Percentiles rank a stretch among this genome's conserved stretches.
Evolutionary conservation across 2,113 vertebrate species (phyloP).

Genomic region (Cebus imitator): DNA sequence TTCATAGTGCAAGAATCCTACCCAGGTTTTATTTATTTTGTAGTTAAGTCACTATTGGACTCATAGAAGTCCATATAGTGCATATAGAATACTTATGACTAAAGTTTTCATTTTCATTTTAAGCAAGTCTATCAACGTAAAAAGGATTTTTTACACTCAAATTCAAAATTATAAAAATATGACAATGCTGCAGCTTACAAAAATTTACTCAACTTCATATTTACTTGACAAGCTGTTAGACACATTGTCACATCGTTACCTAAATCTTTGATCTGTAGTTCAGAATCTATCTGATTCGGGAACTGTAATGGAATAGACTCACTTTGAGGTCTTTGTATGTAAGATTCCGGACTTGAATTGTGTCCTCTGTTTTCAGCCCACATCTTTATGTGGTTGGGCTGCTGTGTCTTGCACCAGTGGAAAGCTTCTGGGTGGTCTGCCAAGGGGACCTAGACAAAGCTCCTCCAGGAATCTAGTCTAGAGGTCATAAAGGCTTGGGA

Average conservation of each 20-base stretch:
- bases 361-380: background rate
- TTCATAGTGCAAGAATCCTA: background rate
- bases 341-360: background rate
- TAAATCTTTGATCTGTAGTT: background rate
- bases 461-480: background rate
- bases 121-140: background rate
- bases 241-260: background rate
- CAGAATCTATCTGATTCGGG: background rate
- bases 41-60: background rate
- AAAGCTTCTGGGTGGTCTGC: background rate
- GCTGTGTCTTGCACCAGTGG: background rate
- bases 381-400: background rate
- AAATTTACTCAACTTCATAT: background rate
- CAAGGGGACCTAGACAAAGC: background rate
- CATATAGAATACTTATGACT: background rate
- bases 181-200: background rate
- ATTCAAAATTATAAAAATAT: conserved; percentile 4
- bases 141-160: background rate
- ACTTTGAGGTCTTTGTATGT: background rate
- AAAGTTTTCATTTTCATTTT: conserved; percentile 6
- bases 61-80: background rate
- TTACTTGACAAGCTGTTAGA: background rate
- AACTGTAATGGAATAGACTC: background rate
- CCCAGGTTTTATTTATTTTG: background rate
- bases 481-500: background rate